phyloP scores from a whole-genome alignment of 2,797 vertebrate species.

The Percopsis omiscomaycus region DNA sequence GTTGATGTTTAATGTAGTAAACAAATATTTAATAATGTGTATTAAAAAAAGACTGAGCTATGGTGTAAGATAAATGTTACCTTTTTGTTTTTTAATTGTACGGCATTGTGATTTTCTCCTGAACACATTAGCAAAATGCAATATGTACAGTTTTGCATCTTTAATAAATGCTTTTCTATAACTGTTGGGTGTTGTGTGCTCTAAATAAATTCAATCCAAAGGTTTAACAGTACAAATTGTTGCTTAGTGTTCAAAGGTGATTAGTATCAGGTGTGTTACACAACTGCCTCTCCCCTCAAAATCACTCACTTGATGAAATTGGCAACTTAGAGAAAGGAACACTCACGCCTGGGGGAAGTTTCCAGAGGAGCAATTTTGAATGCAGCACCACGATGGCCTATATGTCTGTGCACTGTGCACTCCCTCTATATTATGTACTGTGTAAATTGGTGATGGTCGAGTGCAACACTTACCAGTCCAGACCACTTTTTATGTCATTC shows the following conservation, averaged over 20 bases:
- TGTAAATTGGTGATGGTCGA: not conserved
- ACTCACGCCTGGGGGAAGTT: not conserved
- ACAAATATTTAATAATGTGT: too few species aligned
- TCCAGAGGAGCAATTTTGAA: not conserved
- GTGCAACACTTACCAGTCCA: constrained; percentile 26
- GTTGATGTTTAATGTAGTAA: too few species aligned
- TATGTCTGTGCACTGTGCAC: not conserved
- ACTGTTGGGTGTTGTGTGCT: not conserved
- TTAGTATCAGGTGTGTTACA: constrained; percentile 37
- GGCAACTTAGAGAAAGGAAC: not conserved
- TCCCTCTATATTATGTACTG: not conserved
- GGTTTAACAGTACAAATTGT: not conserved
- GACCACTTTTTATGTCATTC: constrained; percentile 26
- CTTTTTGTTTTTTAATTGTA: not conserved
- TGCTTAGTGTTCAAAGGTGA: constrained; percentile 24
- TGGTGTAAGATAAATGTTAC: too few species aligned
- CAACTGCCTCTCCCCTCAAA: not conserved
- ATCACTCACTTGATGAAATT: not conserved
- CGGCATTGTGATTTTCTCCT: not conserved
- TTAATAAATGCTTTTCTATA: constrained; percentile 43
- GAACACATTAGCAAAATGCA: constrained; percentile 22
- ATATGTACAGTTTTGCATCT: constrained; percentile 54
- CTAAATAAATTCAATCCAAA: not conserved
- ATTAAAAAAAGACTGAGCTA: too few species aligned
- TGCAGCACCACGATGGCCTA: constrained; percentile 17